A percentile compares a stretch with the other conserved stretches of the same genome.
These are phyloP conservation scores for Rhinophrynus dorsalis DNA, from an alignment of 2,797 vertebrate genomes.

Conservation along the genomic window DNA sequence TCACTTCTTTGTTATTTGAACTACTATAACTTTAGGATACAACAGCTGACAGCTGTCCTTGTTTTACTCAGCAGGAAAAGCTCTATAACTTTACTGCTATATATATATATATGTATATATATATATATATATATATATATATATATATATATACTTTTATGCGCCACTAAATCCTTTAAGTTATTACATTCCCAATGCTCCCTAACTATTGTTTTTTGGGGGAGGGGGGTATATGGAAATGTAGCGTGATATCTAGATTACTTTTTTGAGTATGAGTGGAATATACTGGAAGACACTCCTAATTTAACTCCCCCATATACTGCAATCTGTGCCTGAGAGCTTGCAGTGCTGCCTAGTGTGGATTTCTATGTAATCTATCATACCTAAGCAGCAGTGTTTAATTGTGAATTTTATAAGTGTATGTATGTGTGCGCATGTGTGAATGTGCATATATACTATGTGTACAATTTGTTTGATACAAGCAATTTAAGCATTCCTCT, in stretches of 20 bases:
- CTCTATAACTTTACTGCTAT: background rate
- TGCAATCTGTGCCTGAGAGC: slow-evolving; percentile 24
- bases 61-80: too few species aligned
- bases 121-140: background rate
- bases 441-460: background rate
- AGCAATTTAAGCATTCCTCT: background rate
- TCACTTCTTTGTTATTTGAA: too few species aligned
- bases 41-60: too few species aligned
- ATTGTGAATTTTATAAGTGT: slow-evolving; percentile 8
- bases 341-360: background rate
- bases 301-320: background rate
- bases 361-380: slow-evolving; percentile 8
- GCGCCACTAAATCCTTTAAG: too few species aligned
- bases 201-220: too few species aligned
- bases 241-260: background rate
- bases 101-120: background rate
- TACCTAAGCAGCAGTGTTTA: slow-evolving; percentile 3
- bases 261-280: background rate
- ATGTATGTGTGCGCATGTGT: too few species aligned
- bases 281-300: background rate
- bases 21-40: too few species aligned
- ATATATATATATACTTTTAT: background rate
- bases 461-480: slow-evolving; percentile 3
- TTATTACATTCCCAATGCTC: too few species aligned
- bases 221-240: too few species aligned